Evolutionary conservation across 2,113 vertebrate species (phyloP).

Genomic region (Anseranas semipalmata): DNA sequence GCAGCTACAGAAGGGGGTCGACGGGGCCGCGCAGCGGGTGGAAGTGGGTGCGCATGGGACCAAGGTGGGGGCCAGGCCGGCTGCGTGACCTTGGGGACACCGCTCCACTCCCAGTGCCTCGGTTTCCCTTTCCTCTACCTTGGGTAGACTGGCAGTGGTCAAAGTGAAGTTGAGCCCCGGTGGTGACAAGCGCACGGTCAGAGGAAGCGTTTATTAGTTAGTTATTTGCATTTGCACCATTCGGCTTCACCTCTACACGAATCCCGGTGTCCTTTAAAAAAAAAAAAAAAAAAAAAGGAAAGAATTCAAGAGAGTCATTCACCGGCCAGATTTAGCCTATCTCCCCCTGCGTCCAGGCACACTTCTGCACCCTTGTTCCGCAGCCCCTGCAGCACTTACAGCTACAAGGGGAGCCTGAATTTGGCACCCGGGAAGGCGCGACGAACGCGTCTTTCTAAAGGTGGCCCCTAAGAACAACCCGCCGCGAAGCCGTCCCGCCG

Average conservation of each 20-base stretch:
- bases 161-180: neutral
- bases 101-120: neutral
- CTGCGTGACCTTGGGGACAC: neutral
- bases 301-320: neutral
- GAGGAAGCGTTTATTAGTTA: neutral
- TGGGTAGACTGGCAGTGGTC: neutral
- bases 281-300: neutral
- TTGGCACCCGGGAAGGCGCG: neutral
- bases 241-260: neutral
- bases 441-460: neutral
- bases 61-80: neutral
- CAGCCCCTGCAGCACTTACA: conserved; percentile 12
- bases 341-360: neutral
- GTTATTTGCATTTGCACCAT: neutral
- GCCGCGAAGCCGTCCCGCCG: neutral
- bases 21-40: accelerated
- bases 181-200: neutral
- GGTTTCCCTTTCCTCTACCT: neutral
- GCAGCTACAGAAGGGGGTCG: neutral
- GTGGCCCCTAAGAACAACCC: neutral
- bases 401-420: neutral
- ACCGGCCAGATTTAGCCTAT: conserved; percentile 35
- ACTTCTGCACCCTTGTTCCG: neutral
- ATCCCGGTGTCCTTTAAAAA: neutral
- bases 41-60: neutral